A percentile compares a stretch with the other conserved stretches of the same genome.
Evolutionary conservation across 1,140 invertebrate species (phyloP).

Genomic region (Drosophila melanogaster): Release_6_plus_ISO1_MT NT_037436.4:13050001-13050500

Average conservation of each 20-base stretch:
- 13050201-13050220: slow-evolving; percentile 44
- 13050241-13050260: slow-evolving; percentile 37
- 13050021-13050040: slow-evolving; percentile 67
- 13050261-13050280: slow-evolving; percentile 37
- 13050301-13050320: slow-evolving; percentile 55
- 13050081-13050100: slow-evolving; percentile 46
- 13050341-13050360: slow-evolving; percentile 35
- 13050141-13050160: neutral
- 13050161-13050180: slow-evolving; percentile 12
- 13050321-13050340: slow-evolving; percentile 31
- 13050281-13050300: slow-evolving; percentile 67
- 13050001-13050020: slow-evolving; percentile 21
- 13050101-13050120: slow-evolving; percentile 65
- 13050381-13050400: slow-evolving; percentile 21
- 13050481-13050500: neutral
- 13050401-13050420: neutral
- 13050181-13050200: slow-evolving; percentile 33
- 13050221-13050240: slow-evolving; percentile 68
- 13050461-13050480: neutral
- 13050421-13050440: neutral
- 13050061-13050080: slow-evolving; percentile 76
- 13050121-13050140: slow-evolving; percentile 46
- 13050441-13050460: neutral
- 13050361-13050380: slow-evolving; percentile 28
- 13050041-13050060: slow-evolving; percentile 78